Evolutionary conservation across 2,113 vertebrate species (phyloP), one percentile per base, ranked within the genome.

Genomic region (Cephalopterus ornatus): DNA sequence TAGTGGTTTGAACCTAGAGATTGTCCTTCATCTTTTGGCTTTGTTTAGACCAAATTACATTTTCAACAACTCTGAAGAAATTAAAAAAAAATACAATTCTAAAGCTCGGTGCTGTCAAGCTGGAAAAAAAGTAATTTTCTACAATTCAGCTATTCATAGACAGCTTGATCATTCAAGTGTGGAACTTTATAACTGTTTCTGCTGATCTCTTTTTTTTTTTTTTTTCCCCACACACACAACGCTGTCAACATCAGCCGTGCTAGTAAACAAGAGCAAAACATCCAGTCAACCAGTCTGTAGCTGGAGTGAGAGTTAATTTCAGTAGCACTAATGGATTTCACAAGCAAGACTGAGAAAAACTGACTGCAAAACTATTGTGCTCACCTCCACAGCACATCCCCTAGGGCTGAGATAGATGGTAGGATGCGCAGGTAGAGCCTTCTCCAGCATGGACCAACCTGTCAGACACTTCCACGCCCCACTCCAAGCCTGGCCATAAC

Each of bases 141-240:
- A 32, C 53, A 91, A 73, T 70, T 88, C 78, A 59, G 63, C 83
- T 94, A 53, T 85, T 95, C 67, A 73, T 50, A 73, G 67, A 37
- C 79, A 92, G 83, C 10, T 19, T 42, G 33, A 49, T 73, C 46
- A 42, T 68, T 93, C 74, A 63, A 83, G 78, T 46, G 18, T 70
- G 49, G 85, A 76, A 18, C 47, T 70, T 95, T 58, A 21, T 78
- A 91, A 95, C 73, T 66, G 58, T 85, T 89, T 91, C 72, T 94
- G 52, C 46, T 80, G 35, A 26, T 26, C 4, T 84, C 24, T 42
- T 8, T 9, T 5, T 8, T 11, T 9, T 21, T 10, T 6, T 41
- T 41, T 41, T 41, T 3, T 1, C 5, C 1, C 1, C 3, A 0
- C 12, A 7, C 27, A 14, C 20, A 2, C 44, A 35, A 42, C 22